These are phyloP conservation scores for Alentia gelatinosa DNA, from an alignment of 2,888 invertebrate species.

Conservation along the genomic window DNA sequence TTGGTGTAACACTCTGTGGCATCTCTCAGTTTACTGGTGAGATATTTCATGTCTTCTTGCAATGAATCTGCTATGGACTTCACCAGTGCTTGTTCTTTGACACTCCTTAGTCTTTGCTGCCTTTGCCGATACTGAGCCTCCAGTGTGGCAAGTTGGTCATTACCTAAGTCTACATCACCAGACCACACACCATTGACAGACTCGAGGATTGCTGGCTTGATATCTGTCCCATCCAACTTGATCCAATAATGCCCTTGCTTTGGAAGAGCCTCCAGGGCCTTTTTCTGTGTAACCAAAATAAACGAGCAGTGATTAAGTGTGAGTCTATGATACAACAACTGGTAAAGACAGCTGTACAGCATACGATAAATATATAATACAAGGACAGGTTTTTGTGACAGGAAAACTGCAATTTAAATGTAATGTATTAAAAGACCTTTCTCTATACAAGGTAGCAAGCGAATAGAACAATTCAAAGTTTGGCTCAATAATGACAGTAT, in stretches of 20 bases:
- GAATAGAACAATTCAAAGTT: no score
- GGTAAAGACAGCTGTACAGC: no score
- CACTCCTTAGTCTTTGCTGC: not conserved
- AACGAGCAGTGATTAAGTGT: not conserved
- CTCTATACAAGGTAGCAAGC: no score
- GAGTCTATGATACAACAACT: no score
- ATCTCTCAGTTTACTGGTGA: not conserved
- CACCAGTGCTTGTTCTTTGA: not conserved
- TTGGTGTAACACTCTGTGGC: not conserved
- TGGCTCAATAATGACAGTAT: no score
- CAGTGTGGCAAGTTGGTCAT: not conserved
- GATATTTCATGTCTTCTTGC: not conserved
- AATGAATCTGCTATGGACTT: not conserved
- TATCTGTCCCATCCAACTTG: slow-evolving; percentile 36
- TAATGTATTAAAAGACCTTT: no score
- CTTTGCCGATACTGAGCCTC: not conserved
- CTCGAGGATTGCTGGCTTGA: not conserved
- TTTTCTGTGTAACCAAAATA: not conserved
- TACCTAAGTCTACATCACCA: slow-evolving; percentile 35
- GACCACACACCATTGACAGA: slow-evolving; percentile 17
- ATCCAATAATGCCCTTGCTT: slow-evolving; percentile 23
- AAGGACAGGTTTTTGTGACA: no score
- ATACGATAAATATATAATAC: no score
- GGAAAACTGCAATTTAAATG: no score
- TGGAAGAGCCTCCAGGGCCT: not conserved